Percentiles rank a stretch among this genome's conserved stretches.
Conservation (phyloP, 2,113 vertebrate species). For the Tachysurus vachellii region DNA sequence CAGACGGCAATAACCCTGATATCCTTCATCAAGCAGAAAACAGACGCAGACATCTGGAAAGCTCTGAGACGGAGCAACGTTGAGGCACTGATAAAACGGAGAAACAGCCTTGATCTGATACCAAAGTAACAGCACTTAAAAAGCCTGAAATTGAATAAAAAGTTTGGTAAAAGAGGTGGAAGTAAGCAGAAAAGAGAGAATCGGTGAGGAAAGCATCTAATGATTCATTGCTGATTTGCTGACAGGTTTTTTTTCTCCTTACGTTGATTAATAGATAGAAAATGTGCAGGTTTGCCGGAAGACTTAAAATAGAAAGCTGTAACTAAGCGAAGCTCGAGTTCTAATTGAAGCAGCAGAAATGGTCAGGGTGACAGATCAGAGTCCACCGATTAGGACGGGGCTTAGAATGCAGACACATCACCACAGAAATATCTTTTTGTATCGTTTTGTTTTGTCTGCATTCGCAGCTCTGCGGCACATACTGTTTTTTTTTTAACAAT, state of each 20-base stretch:
- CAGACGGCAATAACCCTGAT: neutral
- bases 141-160: conserved; percentile 2
- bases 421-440: neutral
- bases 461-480: neutral
- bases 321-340: neutral
- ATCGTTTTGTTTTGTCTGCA: neutral
- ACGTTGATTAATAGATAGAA: neutral
- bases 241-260: neutral
- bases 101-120: neutral
- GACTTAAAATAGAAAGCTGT: conserved; percentile 24
- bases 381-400: neutral
- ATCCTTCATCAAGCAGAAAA: neutral
- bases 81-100: neutral
- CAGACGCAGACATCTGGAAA: neutral
- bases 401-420: neutral
- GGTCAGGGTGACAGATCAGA: neutral
- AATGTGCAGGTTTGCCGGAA: neutral
- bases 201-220: neutral
- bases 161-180: neutral
- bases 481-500: neutral
- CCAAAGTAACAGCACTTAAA: neutral
- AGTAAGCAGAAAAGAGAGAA: neutral
- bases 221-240: neutral
- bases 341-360: conserved; percentile 8
- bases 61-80: neutral